Conservation (phyloP, 2,888 invertebrate species). For the Limnephilus rhombicus region DNA sequence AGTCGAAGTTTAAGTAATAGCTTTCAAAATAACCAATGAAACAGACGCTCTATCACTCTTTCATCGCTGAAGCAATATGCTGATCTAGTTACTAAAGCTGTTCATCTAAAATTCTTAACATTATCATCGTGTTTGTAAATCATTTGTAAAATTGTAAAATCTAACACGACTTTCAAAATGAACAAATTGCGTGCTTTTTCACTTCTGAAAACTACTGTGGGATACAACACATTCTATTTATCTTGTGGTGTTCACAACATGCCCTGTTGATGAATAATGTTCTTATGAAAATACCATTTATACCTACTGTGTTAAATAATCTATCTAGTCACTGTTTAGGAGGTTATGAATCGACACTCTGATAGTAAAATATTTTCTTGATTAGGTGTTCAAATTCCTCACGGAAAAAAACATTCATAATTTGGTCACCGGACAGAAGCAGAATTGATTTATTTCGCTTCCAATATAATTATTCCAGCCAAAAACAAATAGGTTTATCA, state of each 20-base stretch:
- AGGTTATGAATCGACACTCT: not conserved
- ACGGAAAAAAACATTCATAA: not conserved
- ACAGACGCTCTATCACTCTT: not conserved
- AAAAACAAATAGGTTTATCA: not conserved
- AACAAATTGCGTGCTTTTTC: slow-evolving; percentile 11
- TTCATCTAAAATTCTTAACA: slow-evolving; percentile 25
- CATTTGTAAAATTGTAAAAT: slow-evolving; percentile 17
- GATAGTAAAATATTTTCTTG: not conserved
- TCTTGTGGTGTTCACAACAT: slow-evolving; percentile 5
- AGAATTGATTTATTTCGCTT: too few relatives aligned
- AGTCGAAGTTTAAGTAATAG: too few relatives aligned
- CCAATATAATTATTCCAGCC: not conserved
- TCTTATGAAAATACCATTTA: not conserved
- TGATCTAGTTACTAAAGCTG: slow-evolving; percentile 28
- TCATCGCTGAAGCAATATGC: too few relatives aligned
- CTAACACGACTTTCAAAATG: slow-evolving; percentile 16
- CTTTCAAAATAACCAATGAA: too few relatives aligned
- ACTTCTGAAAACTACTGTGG: not conserved
- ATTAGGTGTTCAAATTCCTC: not conserved
- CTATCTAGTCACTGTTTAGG: not conserved
- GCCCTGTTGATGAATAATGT: not conserved
- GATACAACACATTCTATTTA: not conserved
- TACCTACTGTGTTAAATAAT: not conserved
- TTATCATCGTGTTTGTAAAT: slow-evolving; percentile 36
- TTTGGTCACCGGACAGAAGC: not conserved